phyloP scores from a whole-genome alignment of 2,113 vertebrate species.

The Lates calcarifer region DNA sequence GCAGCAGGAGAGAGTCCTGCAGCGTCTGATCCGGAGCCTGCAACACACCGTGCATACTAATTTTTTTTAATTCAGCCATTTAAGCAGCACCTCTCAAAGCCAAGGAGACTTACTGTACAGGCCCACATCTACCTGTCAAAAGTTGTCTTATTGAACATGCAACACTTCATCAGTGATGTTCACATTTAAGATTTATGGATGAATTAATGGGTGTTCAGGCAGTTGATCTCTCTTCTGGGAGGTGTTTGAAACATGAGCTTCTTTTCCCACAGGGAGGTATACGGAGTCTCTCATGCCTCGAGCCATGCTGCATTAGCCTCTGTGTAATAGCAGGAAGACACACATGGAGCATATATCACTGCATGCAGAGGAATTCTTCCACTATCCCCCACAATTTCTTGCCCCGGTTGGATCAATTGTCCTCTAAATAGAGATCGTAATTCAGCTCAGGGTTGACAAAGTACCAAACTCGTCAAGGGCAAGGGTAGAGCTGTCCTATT shows the following conservation, averaged over 20 bases:
- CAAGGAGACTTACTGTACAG: conserved; percentile 41
- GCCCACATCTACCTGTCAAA: conserved; percentile 45
- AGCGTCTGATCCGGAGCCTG: conserved; percentile 18
- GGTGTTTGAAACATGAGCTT: conserved; percentile 29
- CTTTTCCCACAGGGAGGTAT: conserved; percentile 52
- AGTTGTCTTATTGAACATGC: conserved; percentile 48
- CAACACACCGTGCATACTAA: conserved; percentile 47
- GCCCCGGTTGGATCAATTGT: conserved; percentile 51
- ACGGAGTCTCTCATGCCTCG: conserved; percentile 35
- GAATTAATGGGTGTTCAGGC: conserved; percentile 61
- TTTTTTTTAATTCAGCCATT: conserved; percentile 46
- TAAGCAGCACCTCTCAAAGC: conserved; percentile 25
- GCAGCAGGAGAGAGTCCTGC: conserved; percentile 11
- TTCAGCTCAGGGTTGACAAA: conserved; percentile 55
- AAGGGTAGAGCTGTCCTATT: conserved; percentile 11
- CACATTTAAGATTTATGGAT: conserved; percentile 60
- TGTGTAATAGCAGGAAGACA: conserved; percentile 39
- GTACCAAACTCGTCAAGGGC: conserved; percentile 38
- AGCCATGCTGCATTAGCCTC: conserved; percentile 36
- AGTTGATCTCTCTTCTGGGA: conserved; percentile 60
- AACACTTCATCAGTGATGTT: conserved; percentile 62
- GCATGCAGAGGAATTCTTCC: conserved; percentile 37
- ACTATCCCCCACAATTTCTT: conserved; percentile 35
- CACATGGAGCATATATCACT: conserved; percentile 54
- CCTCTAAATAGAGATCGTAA: conserved; percentile 54